These are phyloP conservation scores for Camelus bactrianus DNA, from an alignment of 2,113 vertebrate genomes.

Conservation along the genomic window DNA sequence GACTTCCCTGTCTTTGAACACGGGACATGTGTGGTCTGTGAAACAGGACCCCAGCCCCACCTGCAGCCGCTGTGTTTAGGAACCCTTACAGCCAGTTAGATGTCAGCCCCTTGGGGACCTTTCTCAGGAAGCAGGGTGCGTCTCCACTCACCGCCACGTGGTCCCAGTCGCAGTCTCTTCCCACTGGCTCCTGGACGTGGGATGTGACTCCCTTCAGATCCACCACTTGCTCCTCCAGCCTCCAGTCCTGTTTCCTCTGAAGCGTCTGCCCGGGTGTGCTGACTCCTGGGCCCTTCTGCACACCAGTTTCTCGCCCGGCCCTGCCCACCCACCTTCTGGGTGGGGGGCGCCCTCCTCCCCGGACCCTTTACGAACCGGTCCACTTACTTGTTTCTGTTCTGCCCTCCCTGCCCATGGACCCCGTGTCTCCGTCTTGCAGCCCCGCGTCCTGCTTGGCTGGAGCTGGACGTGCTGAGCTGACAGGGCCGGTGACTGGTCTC, in stretches of 20 bases:
- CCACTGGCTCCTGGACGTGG: too few relatives aligned
- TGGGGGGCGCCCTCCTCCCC: too few relatives aligned
- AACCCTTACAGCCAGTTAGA: neutral
- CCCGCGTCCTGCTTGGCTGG: too few relatives aligned
- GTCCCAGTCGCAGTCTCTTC: neutral
- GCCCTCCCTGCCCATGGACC: too few relatives aligned
- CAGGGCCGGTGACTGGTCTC: rapidly evolving
- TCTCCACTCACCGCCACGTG: too few relatives aligned
- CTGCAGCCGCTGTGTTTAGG: neutral
- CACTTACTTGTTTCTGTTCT: neutral
- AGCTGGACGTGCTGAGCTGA: too few relatives aligned
- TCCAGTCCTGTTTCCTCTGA: neutral
- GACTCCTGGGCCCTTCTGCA: rapidly evolving
- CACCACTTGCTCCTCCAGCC: neutral
- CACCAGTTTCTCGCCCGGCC: neutral
- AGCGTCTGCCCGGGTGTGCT: neutral
- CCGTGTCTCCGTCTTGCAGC: too few relatives aligned
- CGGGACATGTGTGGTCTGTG: too few relatives aligned
- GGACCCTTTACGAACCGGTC: neutral
- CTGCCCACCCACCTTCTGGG: neutral
- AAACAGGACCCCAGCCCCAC: neutral
- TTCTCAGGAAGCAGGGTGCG: neutral
- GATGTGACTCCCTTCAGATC: too few relatives aligned
- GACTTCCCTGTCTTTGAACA: neutral
- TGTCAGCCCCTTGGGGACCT: rapidly evolving